Conservation (phyloP, 2,797 vertebrate species). For the Pantherophis alleghaniensis region DNA sequence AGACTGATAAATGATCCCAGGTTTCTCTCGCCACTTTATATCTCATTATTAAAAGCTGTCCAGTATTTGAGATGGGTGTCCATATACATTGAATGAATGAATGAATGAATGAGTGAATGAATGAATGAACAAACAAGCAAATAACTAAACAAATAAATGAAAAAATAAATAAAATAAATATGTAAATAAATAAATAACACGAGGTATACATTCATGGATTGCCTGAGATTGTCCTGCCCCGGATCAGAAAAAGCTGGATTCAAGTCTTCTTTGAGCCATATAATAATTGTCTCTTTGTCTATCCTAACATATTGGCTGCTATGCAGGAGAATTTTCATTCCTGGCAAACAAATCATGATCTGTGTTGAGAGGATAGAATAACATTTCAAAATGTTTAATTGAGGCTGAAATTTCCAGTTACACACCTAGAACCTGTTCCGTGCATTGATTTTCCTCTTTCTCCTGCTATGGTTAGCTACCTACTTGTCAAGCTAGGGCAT, state of each 20-base stretch:
- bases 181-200: not conserved
- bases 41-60: not conserved
- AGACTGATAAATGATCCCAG: not conserved
- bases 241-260: not conserved
- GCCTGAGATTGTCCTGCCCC: not conserved
- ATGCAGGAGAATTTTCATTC: not conserved
- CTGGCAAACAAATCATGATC: not conserved
- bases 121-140: not conserved
- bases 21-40: not conserved
- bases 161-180: not conserved
- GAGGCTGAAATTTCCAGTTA: not conserved
- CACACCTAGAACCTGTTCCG: not conserved
- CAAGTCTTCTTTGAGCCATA: not conserved
- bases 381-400: not conserved
- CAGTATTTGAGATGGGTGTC: not conserved
- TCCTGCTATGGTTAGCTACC: fast-evolving
- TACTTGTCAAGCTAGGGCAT: fast-evolving
- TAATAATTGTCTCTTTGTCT: not conserved
- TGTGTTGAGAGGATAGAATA: not conserved
- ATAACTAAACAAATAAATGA: not conserved
- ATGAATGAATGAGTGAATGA: not conserved
- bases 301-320: not conserved
- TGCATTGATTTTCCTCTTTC: not conserved
- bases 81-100: not conserved
- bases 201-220: not conserved